A percentile compares a stretch with the other conserved stretches of the same genome.
These are phyloP conservation scores for Cricetomys ansorgei DNA, from an alignment of 2,113 vertebrate species.

Conservation along the genomic window DNA sequence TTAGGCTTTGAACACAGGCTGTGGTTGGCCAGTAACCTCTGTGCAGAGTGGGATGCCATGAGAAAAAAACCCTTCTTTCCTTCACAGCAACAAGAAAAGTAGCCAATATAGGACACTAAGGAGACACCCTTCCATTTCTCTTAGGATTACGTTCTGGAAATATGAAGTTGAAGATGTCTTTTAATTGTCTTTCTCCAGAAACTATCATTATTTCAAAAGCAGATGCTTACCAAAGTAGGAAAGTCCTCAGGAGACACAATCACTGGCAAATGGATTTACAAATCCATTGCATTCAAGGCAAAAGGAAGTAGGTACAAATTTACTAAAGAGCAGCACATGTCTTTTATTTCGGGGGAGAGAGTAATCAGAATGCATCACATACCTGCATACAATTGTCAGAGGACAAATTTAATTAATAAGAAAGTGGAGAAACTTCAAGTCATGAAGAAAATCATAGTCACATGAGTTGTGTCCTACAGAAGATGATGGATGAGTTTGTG, in stretches of 20 bases:
- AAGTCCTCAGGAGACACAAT: background rate
- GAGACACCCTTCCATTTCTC: background rate
- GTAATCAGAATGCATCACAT: background rate
- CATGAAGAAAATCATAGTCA: background rate
- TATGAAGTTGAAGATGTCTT: background rate
- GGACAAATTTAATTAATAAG: background rate
- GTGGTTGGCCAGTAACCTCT: background rate
- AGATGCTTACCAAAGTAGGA: conserved; percentile 18
- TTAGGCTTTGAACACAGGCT: background rate
- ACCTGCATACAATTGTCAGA: background rate
- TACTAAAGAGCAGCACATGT: background rate
- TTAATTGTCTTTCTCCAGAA: background rate
- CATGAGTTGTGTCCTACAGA: background rate
- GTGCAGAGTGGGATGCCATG: no score
- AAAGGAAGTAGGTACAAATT: conserved; percentile 52
- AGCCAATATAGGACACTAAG: background rate
- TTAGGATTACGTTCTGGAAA: conserved; percentile 33
- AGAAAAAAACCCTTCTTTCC: background rate
- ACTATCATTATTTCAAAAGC: conserved; percentile 40
- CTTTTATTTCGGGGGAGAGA: background rate
- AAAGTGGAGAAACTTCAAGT: conserved; percentile 42
- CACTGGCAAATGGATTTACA: conserved; percentile 30
- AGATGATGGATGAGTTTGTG: background rate
- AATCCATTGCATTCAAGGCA: conserved; percentile 14
- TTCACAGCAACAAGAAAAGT: background rate